Evolutionary conservation across 2,888 invertebrate species (phyloP).

Genomic region (Oxytorus armatus): DNA sequence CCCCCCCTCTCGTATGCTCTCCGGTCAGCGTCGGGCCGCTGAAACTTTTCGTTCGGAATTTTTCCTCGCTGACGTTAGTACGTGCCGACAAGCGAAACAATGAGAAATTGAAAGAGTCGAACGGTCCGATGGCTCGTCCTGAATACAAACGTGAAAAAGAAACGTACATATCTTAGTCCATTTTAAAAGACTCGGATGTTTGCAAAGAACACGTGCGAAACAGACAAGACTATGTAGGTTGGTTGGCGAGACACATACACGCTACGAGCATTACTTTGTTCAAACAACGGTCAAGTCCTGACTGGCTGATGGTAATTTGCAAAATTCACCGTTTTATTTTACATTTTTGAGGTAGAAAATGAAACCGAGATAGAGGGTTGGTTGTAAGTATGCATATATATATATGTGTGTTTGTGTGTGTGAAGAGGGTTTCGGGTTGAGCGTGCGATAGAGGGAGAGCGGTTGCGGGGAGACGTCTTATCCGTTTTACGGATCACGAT

Average conservation of each 20-base stretch:
- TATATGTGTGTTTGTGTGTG: too few species aligned
- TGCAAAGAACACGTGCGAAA: too few species aligned
- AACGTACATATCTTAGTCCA: not conserved
- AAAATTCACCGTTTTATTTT: not conserved
- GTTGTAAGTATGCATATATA: not conserved
- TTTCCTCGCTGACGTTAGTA: not conserved
- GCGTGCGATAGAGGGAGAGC: constrained; percentile 18
- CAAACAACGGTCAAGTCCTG: too few species aligned
- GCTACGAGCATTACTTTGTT: too few species aligned
- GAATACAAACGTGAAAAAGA: constrained; percentile 19
- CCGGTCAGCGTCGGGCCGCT: not conserved
- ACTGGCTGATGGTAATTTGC: not conserved
- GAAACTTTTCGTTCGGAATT: constrained; percentile 18
- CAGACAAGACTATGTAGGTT: too few species aligned
- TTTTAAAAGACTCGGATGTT: too few species aligned
- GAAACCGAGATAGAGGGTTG: not conserved
- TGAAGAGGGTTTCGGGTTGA: not conserved
- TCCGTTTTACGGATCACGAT: constrained; percentile 80
- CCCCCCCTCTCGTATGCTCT: too few species aligned
- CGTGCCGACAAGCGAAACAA: constrained; percentile 27
- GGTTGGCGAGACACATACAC: too few species aligned
- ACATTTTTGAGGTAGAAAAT: not conserved
- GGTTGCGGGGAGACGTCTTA: constrained; percentile 75
- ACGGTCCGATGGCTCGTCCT: not conserved
- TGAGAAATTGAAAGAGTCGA: constrained; percentile 33